Conservation (phyloP, 2,797 vertebrate genomes). For the Podarcis lilfordi region DNA sequence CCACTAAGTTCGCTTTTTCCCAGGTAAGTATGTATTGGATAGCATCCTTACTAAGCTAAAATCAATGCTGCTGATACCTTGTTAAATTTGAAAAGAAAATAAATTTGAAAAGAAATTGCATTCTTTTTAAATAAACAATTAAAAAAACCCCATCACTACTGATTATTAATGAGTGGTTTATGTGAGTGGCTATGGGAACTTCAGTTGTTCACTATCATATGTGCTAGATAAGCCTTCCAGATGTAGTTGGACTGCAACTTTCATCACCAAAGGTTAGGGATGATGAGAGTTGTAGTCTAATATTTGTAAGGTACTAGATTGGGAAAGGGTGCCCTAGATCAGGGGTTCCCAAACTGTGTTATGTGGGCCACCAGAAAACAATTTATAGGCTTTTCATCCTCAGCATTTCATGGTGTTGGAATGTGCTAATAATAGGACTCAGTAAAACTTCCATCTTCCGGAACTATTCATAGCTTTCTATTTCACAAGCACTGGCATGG, state of each 20-base stretch:
- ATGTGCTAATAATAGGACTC: background rate
- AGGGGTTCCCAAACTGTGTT: no score
- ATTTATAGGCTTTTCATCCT: background rate
- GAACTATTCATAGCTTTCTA: background rate
- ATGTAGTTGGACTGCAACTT: no score
- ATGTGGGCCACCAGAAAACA: background rate
- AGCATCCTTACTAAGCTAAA: background rate
- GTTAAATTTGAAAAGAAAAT: background rate
- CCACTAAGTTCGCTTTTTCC: no score
- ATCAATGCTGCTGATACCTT: background rate
- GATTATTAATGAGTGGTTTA: background rate
- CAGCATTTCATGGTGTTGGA: background rate
- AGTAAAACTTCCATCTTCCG: background rate
- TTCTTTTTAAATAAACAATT: background rate
- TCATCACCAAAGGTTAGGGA: no score
- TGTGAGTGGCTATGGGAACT: background rate
- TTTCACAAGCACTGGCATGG: background rate
- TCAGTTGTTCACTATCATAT: background rate
- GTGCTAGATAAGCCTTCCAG: background rate
- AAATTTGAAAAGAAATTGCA: background rate
- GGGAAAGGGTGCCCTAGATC: no score
- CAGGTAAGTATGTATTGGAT: no score
- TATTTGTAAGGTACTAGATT: background rate
- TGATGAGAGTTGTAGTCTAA: background rate
- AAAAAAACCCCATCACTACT: background rate